Conservation (phyloP, 2,113 vertebrate genomes). For the Otocyon megalotis region DNA sequence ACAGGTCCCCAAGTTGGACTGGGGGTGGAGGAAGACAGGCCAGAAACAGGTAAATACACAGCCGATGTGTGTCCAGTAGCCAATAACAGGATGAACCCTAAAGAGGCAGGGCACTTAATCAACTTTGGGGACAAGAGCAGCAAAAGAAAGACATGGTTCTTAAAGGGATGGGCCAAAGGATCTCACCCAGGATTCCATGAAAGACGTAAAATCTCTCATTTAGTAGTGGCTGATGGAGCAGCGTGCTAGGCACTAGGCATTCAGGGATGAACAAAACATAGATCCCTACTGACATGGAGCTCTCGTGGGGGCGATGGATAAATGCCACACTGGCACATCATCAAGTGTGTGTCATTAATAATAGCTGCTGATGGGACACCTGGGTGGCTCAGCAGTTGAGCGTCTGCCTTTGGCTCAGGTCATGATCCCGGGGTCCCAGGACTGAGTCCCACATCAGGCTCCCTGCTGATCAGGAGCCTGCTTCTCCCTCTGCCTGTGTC, state of each 20-base stretch:
- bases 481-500: too few species aligned
- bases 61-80: neutral
- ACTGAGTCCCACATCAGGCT: too few species aligned
- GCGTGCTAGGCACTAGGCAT: neutral
- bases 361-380: neutral
- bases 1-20: neutral
- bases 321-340: rapidly evolving
- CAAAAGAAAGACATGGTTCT: neutral
- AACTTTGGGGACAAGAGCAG: neutral
- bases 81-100: constrained; percentile 27
- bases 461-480: too few species aligned
- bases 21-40: neutral
- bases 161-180: neutral
- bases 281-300: neutral
- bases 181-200: neutral
- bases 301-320: neutral
- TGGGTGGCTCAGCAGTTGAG: too few species aligned
- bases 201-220: neutral
- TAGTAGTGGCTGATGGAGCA: neutral
- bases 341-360: rapidly evolving
- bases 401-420: too few species aligned
- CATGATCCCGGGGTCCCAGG: too few species aligned
- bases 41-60: neutral
- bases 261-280: too few species aligned
- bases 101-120: neutral